Evolutionary conservation across 1,140 invertebrate species (phyloP), one percentile per base, ranked within the genome.

Genomic region (Drosophila erecta): DNA sequence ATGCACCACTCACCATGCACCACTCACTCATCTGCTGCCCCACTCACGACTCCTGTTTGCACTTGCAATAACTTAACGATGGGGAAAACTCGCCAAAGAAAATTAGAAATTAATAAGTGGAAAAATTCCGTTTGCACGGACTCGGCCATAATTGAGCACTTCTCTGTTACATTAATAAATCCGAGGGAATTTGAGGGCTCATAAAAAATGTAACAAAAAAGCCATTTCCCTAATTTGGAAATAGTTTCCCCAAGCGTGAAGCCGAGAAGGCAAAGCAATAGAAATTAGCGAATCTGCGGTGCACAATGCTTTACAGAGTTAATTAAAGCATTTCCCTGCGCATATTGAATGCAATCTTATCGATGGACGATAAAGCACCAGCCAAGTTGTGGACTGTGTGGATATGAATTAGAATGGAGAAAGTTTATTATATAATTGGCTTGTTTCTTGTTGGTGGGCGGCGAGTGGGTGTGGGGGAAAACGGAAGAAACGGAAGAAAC

Each of bases 21-120:
- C 30, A 30, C 30, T 30, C 3, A 20, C 2, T 10, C 43, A 44
- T 15, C 41, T 7, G 7, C 15, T 22, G 15, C 41, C 15, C 7
- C 41, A 17, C 2, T 38, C 5, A 14, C 38, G 24, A 57, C 50
- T 55, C 24, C 41, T 60, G 43, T 60, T 64, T 64, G 14, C 46
- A 64, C 37, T 61, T 61, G 33, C 61, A 15, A 58, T 37, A 37
- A 27, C 30, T 20, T 20, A 64, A 37, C 27, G 54, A 20, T 24
- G 57, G 40, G 14, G 33, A 27, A 35, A 64, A 30, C 12, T 57
- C 8, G 22, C 55, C 53, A 24, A 6, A 40, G 35, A 17, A 50
- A 65, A 64, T 67, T 51, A 43, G 37, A 67, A 67, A 65, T 67
- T 67, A 67, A 67, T 51, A 67, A 44, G 46, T 7, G 35, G 33